These are phyloP conservation scores for Ophthalmolycus amberensis DNA, from an alignment of 2,113 vertebrate genomes.

Conservation along the genomic window DNA sequence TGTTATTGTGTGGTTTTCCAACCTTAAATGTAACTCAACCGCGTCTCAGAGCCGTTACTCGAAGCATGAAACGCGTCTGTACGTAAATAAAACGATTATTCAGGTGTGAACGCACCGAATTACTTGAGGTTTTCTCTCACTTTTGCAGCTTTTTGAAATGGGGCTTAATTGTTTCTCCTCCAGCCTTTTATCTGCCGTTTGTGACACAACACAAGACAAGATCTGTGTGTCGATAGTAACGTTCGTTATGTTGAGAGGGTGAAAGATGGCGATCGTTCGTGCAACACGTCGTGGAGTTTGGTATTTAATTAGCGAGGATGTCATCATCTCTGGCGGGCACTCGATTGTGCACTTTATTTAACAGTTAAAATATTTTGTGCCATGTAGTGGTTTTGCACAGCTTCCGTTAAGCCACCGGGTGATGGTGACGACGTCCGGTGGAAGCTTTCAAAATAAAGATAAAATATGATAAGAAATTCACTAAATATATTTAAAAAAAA, in stretches of 20 bases:
- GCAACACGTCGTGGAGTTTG: not conserved
- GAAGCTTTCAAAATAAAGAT: constrained; percentile 47
- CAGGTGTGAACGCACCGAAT: not conserved
- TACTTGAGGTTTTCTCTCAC: constrained; percentile 58
- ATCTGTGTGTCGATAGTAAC: not conserved
- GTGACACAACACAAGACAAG: constrained; percentile 38
- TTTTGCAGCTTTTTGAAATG: constrained; percentile 64
- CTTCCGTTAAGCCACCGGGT: not conserved
- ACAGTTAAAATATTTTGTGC: constrained; percentile 76
- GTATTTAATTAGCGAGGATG: not conserved
- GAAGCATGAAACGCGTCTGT: not conserved
- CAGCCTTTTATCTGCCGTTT: constrained; percentile 74
- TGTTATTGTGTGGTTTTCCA: constrained; percentile 84
- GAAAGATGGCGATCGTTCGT: not conserved
- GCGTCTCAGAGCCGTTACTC: not conserved
- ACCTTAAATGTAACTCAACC: constrained; percentile 15
- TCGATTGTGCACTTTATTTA: constrained; percentile 76
- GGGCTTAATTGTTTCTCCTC: constrained; percentile 60
- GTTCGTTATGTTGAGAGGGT: not conserved
- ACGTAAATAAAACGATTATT: too few relatives aligned
- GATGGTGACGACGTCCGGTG: not conserved
- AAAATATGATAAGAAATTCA: not conserved
- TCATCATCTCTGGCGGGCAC: not conserved
- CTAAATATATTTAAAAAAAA: not conserved
- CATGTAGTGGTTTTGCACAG: constrained; percentile 59